phyloP scores from a whole-genome alignment of 2,113 vertebrate species.

The Eira barbara region DNA sequence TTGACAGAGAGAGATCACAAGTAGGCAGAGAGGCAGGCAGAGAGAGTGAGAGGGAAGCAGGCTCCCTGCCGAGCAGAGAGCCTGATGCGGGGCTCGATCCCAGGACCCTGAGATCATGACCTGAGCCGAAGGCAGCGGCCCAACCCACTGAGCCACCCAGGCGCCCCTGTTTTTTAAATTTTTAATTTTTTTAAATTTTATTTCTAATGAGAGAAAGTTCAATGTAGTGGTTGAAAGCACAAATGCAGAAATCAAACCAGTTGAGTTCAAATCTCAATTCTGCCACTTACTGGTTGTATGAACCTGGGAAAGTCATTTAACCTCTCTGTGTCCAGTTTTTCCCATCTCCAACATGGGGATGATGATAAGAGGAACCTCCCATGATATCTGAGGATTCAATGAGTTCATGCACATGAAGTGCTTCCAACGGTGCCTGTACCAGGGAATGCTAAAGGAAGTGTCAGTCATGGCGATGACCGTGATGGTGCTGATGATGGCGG shows the following conservation, averaged over 20 bases:
- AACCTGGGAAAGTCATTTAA: background rate
- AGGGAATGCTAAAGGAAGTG: background rate
- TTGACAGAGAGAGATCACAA: too few species aligned
- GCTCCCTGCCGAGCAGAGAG: too few species aligned
- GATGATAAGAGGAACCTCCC: background rate
- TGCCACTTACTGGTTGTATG: background rate
- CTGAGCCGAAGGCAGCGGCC: too few species aligned
- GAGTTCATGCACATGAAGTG: background rate
- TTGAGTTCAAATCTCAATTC: background rate
- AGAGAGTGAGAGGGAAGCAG: too few species aligned
- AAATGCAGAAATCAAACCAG: background rate
- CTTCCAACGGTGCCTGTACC: background rate
- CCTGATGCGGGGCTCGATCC: too few species aligned
- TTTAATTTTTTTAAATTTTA: constrained; percentile 13
- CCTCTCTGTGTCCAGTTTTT: background rate
- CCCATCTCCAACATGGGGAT: background rate
- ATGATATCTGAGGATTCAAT: background rate
- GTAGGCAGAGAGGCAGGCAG: too few species aligned
- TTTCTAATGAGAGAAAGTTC: constrained; percentile 42
- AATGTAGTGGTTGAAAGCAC: constrained; percentile 24
- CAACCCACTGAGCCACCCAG: too few species aligned
- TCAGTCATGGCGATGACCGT: background rate
- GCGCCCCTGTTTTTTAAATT: background rate
- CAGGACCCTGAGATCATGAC: too few species aligned
- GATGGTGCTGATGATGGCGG: too few species aligned